Conservation (phyloP, 2,113 vertebrate species). For the Empidonax alnorum region DNA sequence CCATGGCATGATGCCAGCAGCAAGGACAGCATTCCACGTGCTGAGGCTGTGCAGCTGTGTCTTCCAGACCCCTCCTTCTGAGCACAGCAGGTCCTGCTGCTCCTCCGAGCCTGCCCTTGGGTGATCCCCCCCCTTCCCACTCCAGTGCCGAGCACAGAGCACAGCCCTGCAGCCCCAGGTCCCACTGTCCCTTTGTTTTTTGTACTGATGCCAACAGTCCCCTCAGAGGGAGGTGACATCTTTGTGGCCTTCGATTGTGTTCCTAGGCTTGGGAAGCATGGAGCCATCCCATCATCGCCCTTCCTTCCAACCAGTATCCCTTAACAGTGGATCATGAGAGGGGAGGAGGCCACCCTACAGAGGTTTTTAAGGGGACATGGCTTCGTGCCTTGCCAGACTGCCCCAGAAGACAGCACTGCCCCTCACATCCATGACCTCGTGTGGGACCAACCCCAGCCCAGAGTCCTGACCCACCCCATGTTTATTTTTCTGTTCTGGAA, state of each 20-base stretch:
- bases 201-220: background rate
- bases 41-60: background rate
- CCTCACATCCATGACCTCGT: background rate
- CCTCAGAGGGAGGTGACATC: background rate
- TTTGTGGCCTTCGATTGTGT: background rate
- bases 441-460: background rate
- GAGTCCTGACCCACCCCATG: fast-evolving
- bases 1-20: background rate
- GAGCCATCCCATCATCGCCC: background rate
- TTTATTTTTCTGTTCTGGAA: background rate
- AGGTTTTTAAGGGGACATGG: background rate
- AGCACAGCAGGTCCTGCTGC: background rate
- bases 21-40: fast-evolving
- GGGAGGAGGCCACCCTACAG: background rate
- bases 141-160: fast-evolving
- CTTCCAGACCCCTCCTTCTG: background rate
- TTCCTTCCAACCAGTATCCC: background rate
- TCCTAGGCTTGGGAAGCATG: background rate
- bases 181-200: background rate
- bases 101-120: background rate
- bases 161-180: background rate
- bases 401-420: background rate
- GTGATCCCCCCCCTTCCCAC: background rate
- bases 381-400: background rate
- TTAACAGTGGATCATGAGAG: background rate